These are phyloP conservation scores for Porphyrio hochstetteri DNA, from an alignment of 2,113 vertebrate genomes.

Conservation along the genomic window DNA sequence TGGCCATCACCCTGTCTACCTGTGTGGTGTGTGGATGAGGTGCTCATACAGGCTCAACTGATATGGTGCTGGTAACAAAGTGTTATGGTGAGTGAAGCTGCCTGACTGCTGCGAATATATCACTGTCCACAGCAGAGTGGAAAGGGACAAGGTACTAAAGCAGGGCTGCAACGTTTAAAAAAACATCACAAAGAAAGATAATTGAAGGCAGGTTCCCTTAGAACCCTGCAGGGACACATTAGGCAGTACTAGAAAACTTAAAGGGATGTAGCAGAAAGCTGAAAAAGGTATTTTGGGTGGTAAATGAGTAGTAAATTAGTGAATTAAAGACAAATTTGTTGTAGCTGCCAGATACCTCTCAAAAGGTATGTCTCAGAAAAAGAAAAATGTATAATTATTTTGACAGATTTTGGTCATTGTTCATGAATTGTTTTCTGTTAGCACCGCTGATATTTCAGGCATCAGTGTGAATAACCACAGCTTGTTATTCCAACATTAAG, in stretches of 20 bases:
- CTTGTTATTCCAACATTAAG: not conserved
- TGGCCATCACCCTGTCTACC: not conserved
- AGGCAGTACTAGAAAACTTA: not conserved
- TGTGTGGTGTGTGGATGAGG: not conserved
- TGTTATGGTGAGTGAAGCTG: not conserved
- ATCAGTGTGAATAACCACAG: not conserved
- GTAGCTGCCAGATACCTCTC: not conserved
- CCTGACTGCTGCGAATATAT: not conserved
- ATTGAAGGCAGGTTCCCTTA: not conserved
- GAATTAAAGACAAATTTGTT: not conserved
- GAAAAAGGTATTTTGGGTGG: not conserved
- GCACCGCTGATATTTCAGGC: not conserved
- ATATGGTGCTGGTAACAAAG: accelerated
- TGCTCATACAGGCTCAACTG: accelerated
- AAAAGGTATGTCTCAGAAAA: not conserved
- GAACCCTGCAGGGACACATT: not conserved
- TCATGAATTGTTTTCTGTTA: not conserved
- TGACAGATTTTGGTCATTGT: not conserved
- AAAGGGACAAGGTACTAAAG: not conserved
- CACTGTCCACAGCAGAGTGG: no score
- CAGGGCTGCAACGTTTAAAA: not conserved
- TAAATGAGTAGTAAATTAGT: not conserved
- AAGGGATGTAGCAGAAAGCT: not conserved
- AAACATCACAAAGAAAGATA: not conserved
- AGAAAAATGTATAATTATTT: not conserved